Percentiles rank a stretch among this genome's conserved stretches.
Conservation (phyloP, 2,113 vertebrate species). For the Bubalus kerabau region DNA sequence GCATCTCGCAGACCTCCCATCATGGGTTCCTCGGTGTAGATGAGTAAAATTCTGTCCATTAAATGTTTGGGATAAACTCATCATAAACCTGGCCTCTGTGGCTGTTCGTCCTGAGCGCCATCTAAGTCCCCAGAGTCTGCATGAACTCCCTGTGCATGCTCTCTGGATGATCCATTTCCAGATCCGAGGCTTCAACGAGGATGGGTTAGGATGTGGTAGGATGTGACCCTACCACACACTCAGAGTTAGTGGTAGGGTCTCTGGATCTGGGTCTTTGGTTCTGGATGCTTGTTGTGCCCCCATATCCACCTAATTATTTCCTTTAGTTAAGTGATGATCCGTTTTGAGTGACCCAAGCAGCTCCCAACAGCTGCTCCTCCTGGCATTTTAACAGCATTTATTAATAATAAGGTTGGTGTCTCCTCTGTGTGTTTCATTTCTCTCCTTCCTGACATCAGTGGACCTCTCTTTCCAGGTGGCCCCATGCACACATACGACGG, state of each 20-base stretch:
- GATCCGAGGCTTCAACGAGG: not conserved
- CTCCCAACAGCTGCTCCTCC: not conserved
- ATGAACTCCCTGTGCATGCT: not conserved
- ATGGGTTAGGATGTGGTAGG: no score
- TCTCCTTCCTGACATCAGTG: not conserved
- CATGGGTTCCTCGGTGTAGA: not conserved
- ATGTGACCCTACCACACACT: no score
- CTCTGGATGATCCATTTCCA: not conserved
- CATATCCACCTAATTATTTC: not conserved
- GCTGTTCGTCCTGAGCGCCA: not conserved
- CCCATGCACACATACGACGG: rapidly evolving
- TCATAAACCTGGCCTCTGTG: not conserved
- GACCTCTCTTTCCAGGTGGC: not conserved
- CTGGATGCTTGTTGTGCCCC: not conserved
- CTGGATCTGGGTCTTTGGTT: not conserved
- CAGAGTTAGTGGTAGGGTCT: not conserved
- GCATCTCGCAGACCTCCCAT: not conserved
- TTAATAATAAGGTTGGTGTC: not conserved
- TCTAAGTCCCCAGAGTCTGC: not conserved
- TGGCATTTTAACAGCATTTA: not conserved
- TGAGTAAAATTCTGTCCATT: not conserved
- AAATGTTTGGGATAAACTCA: not conserved
- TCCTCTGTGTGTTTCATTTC: not conserved
- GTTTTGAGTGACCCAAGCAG: not conserved
- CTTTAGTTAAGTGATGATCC: not conserved